Conservation (phyloP, 2,888 invertebrate genomes). For the Congeria kusceri region DNA sequence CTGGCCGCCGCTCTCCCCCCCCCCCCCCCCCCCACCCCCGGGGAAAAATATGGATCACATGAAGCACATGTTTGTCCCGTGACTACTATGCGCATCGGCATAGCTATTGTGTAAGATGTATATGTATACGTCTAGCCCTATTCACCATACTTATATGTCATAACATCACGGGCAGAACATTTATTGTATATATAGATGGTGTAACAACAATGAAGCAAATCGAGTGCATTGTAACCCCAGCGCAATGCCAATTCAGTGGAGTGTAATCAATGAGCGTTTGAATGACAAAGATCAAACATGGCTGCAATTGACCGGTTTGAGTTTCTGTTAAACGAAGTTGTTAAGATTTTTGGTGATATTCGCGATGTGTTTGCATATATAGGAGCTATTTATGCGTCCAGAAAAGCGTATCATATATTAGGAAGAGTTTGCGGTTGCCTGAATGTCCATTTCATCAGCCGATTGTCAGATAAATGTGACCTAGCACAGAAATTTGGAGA, state of each 20-base stretch:
- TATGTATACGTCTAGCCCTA: too few relatives aligned
- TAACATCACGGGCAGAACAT: too few relatives aligned
- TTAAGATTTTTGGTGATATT: constrained; percentile 64
- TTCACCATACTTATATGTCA: too few relatives aligned
- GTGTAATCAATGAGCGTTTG: constrained; percentile 3
- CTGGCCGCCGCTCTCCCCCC: too few relatives aligned
- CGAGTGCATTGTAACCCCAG: background rate
- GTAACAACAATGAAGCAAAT: too few relatives aligned
- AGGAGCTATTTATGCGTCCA: constrained; percentile 76
- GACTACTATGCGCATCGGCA: too few relatives aligned
- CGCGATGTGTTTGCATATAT: constrained; percentile 78
- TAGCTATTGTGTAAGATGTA: too few relatives aligned
- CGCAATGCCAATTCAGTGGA: background rate
- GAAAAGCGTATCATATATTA: constrained; percentile 64
- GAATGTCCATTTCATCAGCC: constrained; percentile 73
- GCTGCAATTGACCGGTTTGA: constrained; percentile 81
- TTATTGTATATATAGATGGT: too few relatives aligned
- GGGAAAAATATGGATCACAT: too few relatives aligned
- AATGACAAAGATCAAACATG: constrained; percentile 49
- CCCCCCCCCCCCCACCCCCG: too few relatives aligned
- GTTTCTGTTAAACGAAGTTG: constrained; percentile 74
- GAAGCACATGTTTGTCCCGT: too few relatives aligned
- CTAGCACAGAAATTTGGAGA: constrained; percentile 89
- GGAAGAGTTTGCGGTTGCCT: constrained; percentile 64
- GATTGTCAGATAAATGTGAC: constrained; percentile 65